Percentiles rank a stretch among this genome's conserved stretches.
Conservation (phyloP, 1,140 invertebrate genomes). For the Drosophila virilis region DNA sequence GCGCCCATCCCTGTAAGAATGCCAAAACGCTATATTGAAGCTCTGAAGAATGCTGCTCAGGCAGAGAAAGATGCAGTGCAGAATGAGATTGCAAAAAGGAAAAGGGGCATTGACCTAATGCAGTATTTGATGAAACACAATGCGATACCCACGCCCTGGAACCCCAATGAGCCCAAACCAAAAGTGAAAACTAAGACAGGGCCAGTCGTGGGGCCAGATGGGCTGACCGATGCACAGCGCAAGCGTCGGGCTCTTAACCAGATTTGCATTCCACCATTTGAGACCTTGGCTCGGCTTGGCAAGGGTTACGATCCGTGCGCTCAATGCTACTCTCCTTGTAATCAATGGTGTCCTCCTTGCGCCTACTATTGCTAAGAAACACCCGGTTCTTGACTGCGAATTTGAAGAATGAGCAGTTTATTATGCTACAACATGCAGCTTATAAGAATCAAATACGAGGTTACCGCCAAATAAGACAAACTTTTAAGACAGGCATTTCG, state of each 20-base stretch:
- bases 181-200: conserved; percentile 8
- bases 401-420: too few species aligned
- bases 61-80: conserved; percentile 10
- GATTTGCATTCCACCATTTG: conserved; percentile 23
- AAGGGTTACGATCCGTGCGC: conserved; percentile 27
- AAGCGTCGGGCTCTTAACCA: conserved; percentile 10
- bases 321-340: not conserved
- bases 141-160: conserved; percentile 13
- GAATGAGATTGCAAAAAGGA: not conserved
- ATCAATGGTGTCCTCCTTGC: conserved; percentile 1
- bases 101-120: conserved; percentile 32
- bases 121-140: conserved; percentile 26
- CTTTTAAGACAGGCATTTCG: too few species aligned
- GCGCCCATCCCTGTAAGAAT: conserved; percentile 32
- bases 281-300: conserved; percentile 1
- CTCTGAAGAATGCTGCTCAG: not conserved
- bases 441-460: too few species aligned
- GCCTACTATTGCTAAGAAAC: conserved; percentile 3
- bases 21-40: conserved; percentile 8
- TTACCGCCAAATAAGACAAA: too few species aligned
- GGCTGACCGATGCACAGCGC: conserved; percentile 32
- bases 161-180: conserved; percentile 26
- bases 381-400: too few species aligned
- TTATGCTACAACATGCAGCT: too few species aligned
- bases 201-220: conserved; percentile 13